A percentile compares a stretch with the other conserved stretches of the same genome.
These are phyloP conservation scores for Thaumatotibia leucotreta DNA, from an alignment of 1,140 invertebrate species.

Conservation along the genomic window DNA sequence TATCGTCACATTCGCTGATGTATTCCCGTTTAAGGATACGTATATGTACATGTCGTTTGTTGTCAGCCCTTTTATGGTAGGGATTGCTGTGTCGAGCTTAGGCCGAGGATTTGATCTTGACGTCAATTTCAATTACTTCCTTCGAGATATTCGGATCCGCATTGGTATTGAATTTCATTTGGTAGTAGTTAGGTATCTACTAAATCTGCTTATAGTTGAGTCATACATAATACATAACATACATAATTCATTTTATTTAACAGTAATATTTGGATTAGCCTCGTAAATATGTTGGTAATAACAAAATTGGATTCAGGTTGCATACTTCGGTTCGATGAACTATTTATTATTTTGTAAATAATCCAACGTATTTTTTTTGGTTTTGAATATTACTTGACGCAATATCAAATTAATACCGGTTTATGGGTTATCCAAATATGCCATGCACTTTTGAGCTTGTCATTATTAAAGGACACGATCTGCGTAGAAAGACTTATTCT, in stretches of 20 bases:
- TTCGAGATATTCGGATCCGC: background rate
- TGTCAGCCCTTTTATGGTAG: background rate
- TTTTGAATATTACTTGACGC: no score
- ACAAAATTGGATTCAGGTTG: background rate
- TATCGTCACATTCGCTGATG: background rate
- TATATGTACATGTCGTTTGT: background rate
- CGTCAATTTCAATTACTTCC: background rate
- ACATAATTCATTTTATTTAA: no score
- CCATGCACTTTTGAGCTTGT: background rate
- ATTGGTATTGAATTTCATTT: background rate
- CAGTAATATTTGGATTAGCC: no score
- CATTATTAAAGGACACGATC: background rate
- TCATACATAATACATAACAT: no score
- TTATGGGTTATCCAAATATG: background rate
- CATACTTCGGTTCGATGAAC: background rate
- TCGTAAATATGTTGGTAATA: no score
- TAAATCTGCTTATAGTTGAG: no score
- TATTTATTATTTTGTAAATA: background rate
- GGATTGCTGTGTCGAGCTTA: background rate
- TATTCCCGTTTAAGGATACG: background rate
- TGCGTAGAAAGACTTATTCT: background rate
- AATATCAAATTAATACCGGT: background rate
- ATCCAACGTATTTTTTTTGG: background rate
- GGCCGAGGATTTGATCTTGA: background rate
- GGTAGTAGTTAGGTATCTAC: background rate